A percentile compares a stretch with the other conserved stretches of the same genome.
These are phyloP conservation scores for Cirrhinus mrigala DNA, from an alignment of 2,797 vertebrate genomes.

Conservation along the genomic window DNA sequence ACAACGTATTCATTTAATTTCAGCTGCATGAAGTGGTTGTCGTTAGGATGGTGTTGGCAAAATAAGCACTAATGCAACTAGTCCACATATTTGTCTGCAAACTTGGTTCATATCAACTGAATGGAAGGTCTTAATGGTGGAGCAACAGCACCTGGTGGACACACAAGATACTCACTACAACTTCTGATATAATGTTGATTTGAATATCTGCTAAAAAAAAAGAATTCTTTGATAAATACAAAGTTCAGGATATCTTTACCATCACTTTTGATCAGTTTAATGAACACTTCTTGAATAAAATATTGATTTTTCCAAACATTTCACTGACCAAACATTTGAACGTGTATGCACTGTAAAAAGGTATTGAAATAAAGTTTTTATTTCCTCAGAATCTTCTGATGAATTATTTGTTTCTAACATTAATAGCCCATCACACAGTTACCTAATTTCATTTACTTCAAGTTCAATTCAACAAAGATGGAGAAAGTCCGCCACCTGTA, in stretches of 20 bases:
- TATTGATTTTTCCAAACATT: too few relatives aligned
- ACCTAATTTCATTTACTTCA: not conserved
- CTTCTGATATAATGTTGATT: not conserved
- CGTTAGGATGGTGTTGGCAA: conserved; percentile 18
- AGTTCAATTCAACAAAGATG: not conserved
- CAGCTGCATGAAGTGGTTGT: conserved; percentile 6
- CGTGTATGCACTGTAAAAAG: too few relatives aligned
- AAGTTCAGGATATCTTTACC: too few relatives aligned
- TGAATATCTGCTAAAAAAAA: not conserved
- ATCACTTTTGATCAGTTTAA: too few relatives aligned
- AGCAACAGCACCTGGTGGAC: not conserved
- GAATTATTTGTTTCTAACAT: not conserved
- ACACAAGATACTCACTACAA: too few relatives aligned
- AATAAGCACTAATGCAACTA: conserved; percentile 20
- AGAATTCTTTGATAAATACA: too few relatives aligned
- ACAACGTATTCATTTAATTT: conserved; percentile 8
- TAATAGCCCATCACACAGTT: not conserved
- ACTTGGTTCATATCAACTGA: not conserved
- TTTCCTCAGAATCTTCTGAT: not conserved
- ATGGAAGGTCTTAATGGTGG: not conserved
- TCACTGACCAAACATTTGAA: too few relatives aligned
- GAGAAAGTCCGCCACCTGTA: conserved; percentile 4
- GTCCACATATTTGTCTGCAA: conserved; percentile 29
- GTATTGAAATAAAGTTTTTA: not conserved
- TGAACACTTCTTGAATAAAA: too few relatives aligned